Conservation (phyloP, 1,140 invertebrate genomes). For the Zaprionus africanus region DNA sequence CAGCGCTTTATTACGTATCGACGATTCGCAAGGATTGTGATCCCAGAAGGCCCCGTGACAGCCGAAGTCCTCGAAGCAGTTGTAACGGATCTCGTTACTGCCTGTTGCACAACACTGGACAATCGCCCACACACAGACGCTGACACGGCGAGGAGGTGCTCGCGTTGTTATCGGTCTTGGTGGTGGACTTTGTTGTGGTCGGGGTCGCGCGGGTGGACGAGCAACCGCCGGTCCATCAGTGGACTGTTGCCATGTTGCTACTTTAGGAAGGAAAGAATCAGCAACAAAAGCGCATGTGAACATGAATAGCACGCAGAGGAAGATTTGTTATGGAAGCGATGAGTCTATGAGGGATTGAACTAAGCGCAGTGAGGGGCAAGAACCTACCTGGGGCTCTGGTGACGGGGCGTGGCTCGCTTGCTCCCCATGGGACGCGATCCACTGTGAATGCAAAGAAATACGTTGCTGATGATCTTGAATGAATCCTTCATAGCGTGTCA, state of each 20-base stretch:
- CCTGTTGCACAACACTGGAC: constrained; percentile 87
- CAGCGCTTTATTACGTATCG: constrained; percentile 41
- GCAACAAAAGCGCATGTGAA: background rate
- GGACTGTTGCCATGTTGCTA: background rate
- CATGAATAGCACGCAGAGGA: background rate
- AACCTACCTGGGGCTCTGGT: background rate
- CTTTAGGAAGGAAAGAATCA: background rate
- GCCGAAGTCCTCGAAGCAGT: constrained; percentile 88
- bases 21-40: constrained; percentile 86
- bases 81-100: constrained; percentile 83
- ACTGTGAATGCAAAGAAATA: background rate
- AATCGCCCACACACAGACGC: constrained; percentile 88
- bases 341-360: background rate
- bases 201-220: background rate
- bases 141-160: constrained; percentile 76
- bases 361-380: background rate
- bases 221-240: background rate
- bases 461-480: background rate
- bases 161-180: background rate
- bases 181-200: background rate
- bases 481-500: too few relatives aligned
- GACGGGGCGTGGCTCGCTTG: background rate
- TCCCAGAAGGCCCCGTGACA: constrained; percentile 88
- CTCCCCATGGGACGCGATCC: background rate
- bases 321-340: background rate